phyloP scores from a whole-genome alignment of 2,113 vertebrate genomes.

The Sporophila hypoxantha region DNA sequence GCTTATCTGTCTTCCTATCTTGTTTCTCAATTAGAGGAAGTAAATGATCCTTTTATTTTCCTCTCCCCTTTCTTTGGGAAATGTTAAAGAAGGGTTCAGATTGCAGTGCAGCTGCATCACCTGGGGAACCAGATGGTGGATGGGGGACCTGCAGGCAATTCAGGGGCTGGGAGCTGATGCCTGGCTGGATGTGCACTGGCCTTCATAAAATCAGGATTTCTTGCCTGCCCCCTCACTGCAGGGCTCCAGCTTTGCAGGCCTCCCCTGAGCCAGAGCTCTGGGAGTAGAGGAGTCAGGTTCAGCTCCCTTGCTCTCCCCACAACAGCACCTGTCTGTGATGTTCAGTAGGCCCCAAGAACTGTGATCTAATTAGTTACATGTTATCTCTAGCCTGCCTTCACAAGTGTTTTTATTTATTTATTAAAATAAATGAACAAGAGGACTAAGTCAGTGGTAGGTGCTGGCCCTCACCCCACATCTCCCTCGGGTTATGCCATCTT shows the following conservation, averaged over 20 bases:
- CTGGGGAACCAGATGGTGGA: background rate
- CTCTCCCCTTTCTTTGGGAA: conserved; percentile 21
- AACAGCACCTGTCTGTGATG: background rate
- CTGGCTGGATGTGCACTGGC: background rate
- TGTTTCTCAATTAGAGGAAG: conserved; percentile 17
- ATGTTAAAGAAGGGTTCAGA: conserved; percentile 7
- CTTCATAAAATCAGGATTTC: background rate
- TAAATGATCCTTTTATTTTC: conserved; percentile 25
- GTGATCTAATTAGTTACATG: background rate
- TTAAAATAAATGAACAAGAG: background rate
- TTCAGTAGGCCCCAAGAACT: background rate
- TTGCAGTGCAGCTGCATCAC: background rate
- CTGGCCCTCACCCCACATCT: background rate
- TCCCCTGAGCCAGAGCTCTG: background rate
- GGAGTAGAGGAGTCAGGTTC: background rate
- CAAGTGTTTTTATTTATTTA: background rate
- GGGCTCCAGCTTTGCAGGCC: background rate
- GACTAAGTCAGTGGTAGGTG: background rate
- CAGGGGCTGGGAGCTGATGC: background rate
- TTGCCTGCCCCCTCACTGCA: background rate
- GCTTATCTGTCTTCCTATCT: conserved; percentile 44
- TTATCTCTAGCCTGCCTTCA: background rate
- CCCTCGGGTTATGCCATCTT: background rate
- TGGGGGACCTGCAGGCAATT: background rate
- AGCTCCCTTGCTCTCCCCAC: background rate